Base-by-base conservation (phyloP, 2,888 invertebrate species). In the Leptopterna dolabrata region DNA sequence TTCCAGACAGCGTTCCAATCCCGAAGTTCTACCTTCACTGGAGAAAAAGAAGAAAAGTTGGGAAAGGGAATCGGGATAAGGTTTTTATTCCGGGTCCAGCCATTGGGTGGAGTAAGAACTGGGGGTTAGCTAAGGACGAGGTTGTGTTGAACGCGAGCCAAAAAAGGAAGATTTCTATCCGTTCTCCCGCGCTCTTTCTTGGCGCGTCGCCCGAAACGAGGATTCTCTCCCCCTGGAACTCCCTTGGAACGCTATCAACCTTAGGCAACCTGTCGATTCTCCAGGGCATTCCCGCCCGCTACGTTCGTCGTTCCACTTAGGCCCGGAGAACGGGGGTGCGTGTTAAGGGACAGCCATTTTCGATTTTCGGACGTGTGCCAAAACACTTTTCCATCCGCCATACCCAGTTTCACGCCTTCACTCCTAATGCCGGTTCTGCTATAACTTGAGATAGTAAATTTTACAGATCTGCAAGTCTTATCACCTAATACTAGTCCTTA, bases 201-300 rank as follows among this genome's bases (percentile, higher is more conserved):
- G 83, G 83, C 43, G 70, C 43, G 29, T 70, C 30, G 55, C 83
- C 83, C 83, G 45, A 45, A 19, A 41, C 41, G 1, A 24, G 30
- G n/a, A 2, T 76, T 43, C 45, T 45, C 19, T 45, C 63, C 29
- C 80, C 51, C 51, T 19, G 63, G 16, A 13, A 82, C n/a, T 45
- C 80, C 19, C 24, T 83, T 83, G 83, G 83, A 83, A 83, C 83
- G 83, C 83, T 83, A 83, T 83, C 83, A 83, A 83, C 83, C 70
- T 27, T 30, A 83, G 63, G 83, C 83, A 83, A 83, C 83, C 83
- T 83, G 83, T 83, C 83, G 83, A 83, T 83, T 83, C 78, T 45
- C 78, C 71, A 36, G 83, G 47, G 63, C 41, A 16, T 70, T 55
- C 30, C 14, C n/a, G 3, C 45, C 13, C 51, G 7, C 30, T 24